Percentiles rank a stretch among this genome's conserved stretches.
Conservation (phyloP, 2,797 vertebrate genomes). For the Odontamblyopus lacepedii region DNA sequence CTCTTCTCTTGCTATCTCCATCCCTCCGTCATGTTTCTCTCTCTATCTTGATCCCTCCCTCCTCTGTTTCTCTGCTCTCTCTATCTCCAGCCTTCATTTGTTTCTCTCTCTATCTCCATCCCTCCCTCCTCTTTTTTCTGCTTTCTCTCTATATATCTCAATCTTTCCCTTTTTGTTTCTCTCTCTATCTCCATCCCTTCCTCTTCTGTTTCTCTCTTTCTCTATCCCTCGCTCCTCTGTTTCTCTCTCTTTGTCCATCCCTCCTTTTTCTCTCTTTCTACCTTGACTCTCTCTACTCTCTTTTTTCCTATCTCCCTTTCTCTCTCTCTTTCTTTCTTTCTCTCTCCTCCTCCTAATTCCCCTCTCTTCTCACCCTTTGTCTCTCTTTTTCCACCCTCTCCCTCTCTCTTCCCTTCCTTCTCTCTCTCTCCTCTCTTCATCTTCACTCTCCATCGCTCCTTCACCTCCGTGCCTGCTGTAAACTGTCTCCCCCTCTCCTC, state of each 20-base stretch:
- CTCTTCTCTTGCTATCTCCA: too few relatives aligned
- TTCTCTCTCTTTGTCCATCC: not conserved
- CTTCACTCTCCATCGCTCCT: not conserved
- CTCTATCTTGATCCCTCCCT: too few relatives aligned
- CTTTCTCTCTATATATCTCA: too few relatives aligned
- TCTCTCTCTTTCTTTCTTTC: not conserved
- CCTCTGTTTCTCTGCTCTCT: too few relatives aligned
- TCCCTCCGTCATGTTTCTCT: too few relatives aligned
- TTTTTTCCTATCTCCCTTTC: too few relatives aligned
- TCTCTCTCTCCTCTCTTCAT: not conserved
- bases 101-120: not conserved
- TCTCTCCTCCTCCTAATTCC: too few relatives aligned
- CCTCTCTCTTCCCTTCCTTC: not conserved
- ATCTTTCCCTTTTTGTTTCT: not conserved
- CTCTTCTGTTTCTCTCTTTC: not conserved
- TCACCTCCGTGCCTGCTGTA: slow-evolving; percentile 55
- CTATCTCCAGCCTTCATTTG: too few relatives aligned
- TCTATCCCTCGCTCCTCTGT: not conserved
- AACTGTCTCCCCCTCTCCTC: slow-evolving; percentile 59
- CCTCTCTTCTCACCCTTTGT: not conserved
- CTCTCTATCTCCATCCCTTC: too few relatives aligned
- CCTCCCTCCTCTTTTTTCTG: too few relatives aligned
- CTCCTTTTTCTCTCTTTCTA: too few relatives aligned
- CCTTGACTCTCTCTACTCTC: too few relatives aligned
- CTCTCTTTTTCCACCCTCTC: not conserved